Evolutionary conservation across 2,113 vertebrate genomes (phyloP).

Genomic region (Callopanchax toddi): DNA sequence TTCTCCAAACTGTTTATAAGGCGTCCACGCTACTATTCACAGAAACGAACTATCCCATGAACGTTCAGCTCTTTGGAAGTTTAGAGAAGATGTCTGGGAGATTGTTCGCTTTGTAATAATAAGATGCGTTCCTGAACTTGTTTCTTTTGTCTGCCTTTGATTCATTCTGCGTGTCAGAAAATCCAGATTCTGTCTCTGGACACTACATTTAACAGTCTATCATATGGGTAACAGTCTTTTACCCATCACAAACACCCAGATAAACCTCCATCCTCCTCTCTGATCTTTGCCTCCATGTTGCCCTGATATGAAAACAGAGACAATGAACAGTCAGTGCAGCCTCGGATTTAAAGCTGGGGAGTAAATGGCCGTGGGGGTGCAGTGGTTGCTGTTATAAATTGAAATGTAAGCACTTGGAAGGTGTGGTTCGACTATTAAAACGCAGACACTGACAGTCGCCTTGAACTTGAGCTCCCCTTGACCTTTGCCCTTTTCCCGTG

Average conservation of each 20-base stretch:
- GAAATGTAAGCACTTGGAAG: slow-evolving; percentile 16
- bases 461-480: slow-evolving; percentile 84
- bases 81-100: too few species aligned
- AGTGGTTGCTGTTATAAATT: slow-evolving; percentile 27
- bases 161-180: too few species aligned
- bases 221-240: too few species aligned
- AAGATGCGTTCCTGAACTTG: too few species aligned
- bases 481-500: slow-evolving; percentile 78
- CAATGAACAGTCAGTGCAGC: slow-evolving; percentile 31
- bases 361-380: slow-evolving; percentile 17
- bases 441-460: slow-evolving; percentile 75
- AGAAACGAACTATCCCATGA: too few species aligned
- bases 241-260: slow-evolving; percentile 15
- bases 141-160: too few species aligned
- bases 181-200: too few species aligned
- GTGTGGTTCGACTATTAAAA: slow-evolving; percentile 59
- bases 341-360: slow-evolving; percentile 39
- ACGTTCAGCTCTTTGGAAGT: too few species aligned
- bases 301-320: slow-evolving; percentile 1
- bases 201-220: too few species aligned
- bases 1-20: too few species aligned
- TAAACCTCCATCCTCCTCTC: slow-evolving; percentile 8
- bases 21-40: too few species aligned
- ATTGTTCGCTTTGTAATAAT: too few species aligned
- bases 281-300: slow-evolving; percentile 24